Base-by-base conservation (phyloP, 2,797 vertebrate species). In the Syngnathus acus region DNA sequence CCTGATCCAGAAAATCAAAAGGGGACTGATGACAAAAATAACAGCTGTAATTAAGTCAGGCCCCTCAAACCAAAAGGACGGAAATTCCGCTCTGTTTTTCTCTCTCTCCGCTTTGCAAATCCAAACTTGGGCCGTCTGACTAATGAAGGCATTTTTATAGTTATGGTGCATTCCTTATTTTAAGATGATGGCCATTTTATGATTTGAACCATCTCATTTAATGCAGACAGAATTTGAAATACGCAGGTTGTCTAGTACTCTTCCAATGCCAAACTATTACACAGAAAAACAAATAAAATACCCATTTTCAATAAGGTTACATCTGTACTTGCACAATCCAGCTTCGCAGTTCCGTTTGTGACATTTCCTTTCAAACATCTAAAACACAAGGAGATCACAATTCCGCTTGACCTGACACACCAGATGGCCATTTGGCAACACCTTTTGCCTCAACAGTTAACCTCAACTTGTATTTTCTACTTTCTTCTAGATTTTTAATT, bases 1-100 rank as follows among this genome's bases (percentile, higher is more conserved):
- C 74, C 48, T 74, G 72, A 82, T 85, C 82, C 80, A 84, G 77
- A 76, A 82, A 86, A 87, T 82, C 79, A 83, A 74, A 80, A 78
- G 61, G 67, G 60, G 66, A 70, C 72, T 67, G 60, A 72, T 72
- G 82, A 82, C 79, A 84, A 81, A 86, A 87, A 82, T 74, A 86
- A 82, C 77, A 79, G 72, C 65, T 14, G 32, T 71, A 84, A 84
- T 83, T 82, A 81, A 82, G 67, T 76, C 66, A 65, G 11, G 16
- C 23, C 58, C 51, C 23, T 60, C 72, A 74, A 76, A 72, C 8
- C 5, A 76, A 75, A 78, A 69, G 57, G 45, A 71, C 63, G 26
- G 39, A 65, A 75, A 62, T 54, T 71, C 65, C 64, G 68, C 45
- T 65, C 45, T 70, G 60, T 38, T 40, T 55, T 69, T 74, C 62